A percentile compares a stretch with the other conserved stretches of the same genome.
phyloP scores from a whole-genome alignment of 2,888 invertebrate genomes.

The Drosophila histrio region DNA sequence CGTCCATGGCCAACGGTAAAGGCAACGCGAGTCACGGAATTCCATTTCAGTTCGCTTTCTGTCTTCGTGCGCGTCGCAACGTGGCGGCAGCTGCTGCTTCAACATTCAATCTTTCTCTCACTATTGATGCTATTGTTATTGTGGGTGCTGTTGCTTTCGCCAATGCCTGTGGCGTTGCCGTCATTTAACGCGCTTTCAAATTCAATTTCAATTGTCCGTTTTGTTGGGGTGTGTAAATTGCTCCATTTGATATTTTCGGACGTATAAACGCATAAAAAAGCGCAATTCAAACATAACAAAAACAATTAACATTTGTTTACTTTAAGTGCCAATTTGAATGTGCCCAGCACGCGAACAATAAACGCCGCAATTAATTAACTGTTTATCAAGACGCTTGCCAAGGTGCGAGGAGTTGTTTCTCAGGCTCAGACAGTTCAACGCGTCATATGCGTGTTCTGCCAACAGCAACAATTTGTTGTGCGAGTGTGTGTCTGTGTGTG shows the following conservation, averaged over 20 bases:
- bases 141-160: constrained; percentile 1
- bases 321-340: constrained; percentile 38
- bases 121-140: neutral
- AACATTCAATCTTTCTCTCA: neutral
- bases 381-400: constrained; percentile 41
- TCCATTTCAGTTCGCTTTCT: constrained; percentile 66
- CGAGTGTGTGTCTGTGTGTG: constrained; percentile 19
- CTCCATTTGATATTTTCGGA: constrained; percentile 15
- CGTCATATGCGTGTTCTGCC: constrained; percentile 22
- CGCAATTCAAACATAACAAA: constrained; percentile 19
- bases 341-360: constrained; percentile 55
- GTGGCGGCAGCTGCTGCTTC: constrained; percentile 30
- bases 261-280: constrained; percentile 42
- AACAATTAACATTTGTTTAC: constrained; percentile 34
- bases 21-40: constrained; percentile 26
- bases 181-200: constrained; percentile 26
- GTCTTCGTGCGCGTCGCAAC: constrained; percentile 62
- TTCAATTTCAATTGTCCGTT: constrained; percentile 31
- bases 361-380: constrained; percentile 53
- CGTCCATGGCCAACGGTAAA: constrained; percentile 2
- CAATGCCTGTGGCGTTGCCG: constrained; percentile 9
- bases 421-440: constrained; percentile 4
- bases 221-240: constrained; percentile 14
- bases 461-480: constrained; percentile 19
- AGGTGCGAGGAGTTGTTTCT: constrained; percentile 18